Conservation (phyloP, 2,113 vertebrate genomes). For the Menura novaehollandiae region DNA sequence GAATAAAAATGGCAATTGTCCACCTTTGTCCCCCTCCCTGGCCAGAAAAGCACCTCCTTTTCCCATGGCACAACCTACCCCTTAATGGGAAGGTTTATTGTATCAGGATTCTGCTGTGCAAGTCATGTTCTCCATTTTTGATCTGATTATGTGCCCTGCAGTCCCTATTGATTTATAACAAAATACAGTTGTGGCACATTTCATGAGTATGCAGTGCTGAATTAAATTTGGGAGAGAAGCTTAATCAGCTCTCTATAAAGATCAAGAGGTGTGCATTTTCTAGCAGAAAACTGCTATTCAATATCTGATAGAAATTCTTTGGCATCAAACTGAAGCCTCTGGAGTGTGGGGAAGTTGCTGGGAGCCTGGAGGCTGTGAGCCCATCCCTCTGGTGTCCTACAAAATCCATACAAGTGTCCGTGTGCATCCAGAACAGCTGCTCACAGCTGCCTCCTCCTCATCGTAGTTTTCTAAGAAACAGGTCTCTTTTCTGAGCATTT, state of each 20-base stretch:
- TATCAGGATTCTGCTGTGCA: neutral
- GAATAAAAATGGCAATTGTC: neutral
- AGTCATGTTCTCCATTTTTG: neutral
- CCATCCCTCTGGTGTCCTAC: neutral
- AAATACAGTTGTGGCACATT: neutral
- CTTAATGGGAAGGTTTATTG: neutral
- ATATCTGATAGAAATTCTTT: accelerated
- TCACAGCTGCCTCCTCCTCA: neutral
- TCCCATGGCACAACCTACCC: neutral
- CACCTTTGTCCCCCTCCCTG: neutral
- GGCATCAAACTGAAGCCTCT: neutral
- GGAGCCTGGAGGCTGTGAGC: neutral
- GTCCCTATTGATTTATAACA: neutral
- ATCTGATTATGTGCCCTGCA: neutral
- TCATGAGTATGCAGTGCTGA: neutral
- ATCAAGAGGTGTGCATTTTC: neutral
- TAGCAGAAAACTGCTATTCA: neutral
- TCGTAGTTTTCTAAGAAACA: neutral
- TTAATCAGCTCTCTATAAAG: neutral
- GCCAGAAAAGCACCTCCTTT: neutral
- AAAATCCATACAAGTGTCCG: neutral
- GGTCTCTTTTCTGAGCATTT: neutral
- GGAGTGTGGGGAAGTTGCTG: neutral
- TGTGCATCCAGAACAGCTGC: neutral
- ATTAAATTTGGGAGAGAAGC: neutral